Percentiles rank a stretch among this genome's conserved stretches.
These are phyloP conservation scores for Microctonus aethiopoides DNA, from an alignment of 2,888 invertebrate genomes.

Conservation along the genomic window DNA sequence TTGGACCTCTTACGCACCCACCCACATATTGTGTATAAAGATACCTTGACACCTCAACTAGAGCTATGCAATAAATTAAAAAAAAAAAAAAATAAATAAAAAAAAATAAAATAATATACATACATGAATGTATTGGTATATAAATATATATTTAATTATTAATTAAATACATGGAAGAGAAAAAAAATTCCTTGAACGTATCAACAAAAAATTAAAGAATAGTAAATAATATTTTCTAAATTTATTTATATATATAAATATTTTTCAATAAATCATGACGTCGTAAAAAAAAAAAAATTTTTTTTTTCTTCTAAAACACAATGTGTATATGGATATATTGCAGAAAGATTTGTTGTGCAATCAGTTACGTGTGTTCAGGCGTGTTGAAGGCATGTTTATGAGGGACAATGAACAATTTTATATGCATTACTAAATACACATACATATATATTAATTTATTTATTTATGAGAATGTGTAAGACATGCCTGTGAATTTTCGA, in stretches of 20 bases:
- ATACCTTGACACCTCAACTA: neutral
- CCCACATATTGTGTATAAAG: slow-evolving; percentile 49
- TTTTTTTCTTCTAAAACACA: neutral
- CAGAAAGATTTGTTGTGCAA: slow-evolving; percentile 10
- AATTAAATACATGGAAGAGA: no score
- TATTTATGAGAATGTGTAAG: no score
- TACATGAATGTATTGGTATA: neutral
- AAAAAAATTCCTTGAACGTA: no score
- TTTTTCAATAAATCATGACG: neutral
- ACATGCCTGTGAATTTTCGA: no score
- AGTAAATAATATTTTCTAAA: no score
- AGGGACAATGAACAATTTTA: neutral
- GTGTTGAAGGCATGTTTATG: neutral
- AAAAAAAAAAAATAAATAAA: neutral
- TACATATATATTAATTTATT: neutral
- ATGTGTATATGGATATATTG: neutral
- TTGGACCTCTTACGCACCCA: slow-evolving; percentile 59
- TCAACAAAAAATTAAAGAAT: no score
- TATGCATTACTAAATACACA: no score
- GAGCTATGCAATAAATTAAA: neutral
- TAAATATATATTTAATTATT: no score
- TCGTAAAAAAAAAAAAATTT: neutral
- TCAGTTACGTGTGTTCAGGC: neutral
- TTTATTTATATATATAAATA: no score
- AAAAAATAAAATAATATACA: neutral